Evolutionary conservation across 37 sponge, comb jelly and placozoan species (phyloP).

Genomic region (Haliclona indistincta): DNA sequence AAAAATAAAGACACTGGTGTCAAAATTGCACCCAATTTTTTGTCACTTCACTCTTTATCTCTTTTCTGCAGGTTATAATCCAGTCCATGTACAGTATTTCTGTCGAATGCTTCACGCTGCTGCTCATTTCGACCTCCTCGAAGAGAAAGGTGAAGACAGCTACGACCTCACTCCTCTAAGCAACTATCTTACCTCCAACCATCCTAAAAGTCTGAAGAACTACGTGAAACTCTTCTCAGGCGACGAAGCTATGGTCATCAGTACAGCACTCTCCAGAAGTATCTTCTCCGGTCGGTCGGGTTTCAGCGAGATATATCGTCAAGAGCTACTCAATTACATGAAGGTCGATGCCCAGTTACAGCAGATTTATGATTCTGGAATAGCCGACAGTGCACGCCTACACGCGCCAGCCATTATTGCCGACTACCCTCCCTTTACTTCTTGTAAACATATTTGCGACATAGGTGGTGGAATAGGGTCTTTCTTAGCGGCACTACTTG

Average conservation of each 20-base stretch:
- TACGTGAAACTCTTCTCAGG: constrained; percentile 72
- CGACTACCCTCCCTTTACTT: constrained; percentile 72
- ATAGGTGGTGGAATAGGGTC: constrained; percentile 83
- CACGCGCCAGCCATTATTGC: constrained; percentile 75
- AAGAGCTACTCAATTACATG: constrained; percentile 58
- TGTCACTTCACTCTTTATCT: too few relatives aligned
- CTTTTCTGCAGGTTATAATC: constrained; percentile 29
- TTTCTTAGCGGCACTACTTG: constrained; percentile 53
- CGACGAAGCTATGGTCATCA: constrained; percentile 71
- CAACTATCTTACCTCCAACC: constrained; percentile 55
- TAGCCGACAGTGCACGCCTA: constrained; percentile 45
- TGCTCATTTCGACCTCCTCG: constrained; percentile 72
- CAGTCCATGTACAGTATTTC: constrained; percentile 56
- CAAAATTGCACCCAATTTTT: too few relatives aligned
- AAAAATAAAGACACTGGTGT: too few relatives aligned
- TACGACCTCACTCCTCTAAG: constrained; percentile 71
- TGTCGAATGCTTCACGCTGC: constrained; percentile 76
- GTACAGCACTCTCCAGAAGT: constrained; percentile 65
- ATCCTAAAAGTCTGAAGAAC: constrained; percentile 74
- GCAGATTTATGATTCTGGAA: constrained; percentile 48
- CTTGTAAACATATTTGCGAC: constrained; percentile 83
- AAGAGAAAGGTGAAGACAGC: constrained; percentile 33
- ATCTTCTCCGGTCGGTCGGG: constrained; percentile 69
- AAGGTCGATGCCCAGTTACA: constrained; percentile 42
- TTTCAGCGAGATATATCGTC: constrained; percentile 71